Conservation (phyloP, 2,888 invertebrate species). For the Eudiplozoon nipponicum region DNA sequence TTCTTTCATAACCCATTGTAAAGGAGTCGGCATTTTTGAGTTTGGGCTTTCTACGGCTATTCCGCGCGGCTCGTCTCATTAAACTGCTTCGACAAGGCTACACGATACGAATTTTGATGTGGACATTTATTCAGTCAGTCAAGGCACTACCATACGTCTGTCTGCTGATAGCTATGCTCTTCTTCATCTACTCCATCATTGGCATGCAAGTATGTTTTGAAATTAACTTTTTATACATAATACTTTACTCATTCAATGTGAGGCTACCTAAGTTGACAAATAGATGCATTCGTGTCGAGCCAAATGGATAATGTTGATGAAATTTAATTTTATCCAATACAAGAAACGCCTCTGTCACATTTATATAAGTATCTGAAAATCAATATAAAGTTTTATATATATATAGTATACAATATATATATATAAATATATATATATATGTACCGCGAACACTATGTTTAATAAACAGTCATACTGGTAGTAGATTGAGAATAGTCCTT, state of each 20-base stretch:
- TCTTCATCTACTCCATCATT: slow-evolving; percentile 99
- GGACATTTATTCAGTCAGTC: slow-evolving; percentile 99
- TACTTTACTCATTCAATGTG: background rate
- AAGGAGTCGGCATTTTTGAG: slow-evolving; percentile 44
- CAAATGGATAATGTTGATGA: too few relatives aligned
- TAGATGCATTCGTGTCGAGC: background rate
- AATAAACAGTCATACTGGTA: too few relatives aligned
- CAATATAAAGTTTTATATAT: background rate
- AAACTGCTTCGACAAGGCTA: slow-evolving; percentile 95
- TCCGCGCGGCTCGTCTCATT: slow-evolving; percentile 89
- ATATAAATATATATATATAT: too few relatives aligned
- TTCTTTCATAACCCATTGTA: too few relatives aligned
- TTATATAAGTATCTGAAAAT: background rate
- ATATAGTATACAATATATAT: too few relatives aligned
- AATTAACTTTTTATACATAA: background rate
- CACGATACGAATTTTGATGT: slow-evolving; percentile 87
- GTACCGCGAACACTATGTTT: too few relatives aligned
- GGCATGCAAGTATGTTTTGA: slow-evolving; percentile 44
- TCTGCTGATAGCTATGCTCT: slow-evolving; percentile 95
- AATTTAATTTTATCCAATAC: background rate
- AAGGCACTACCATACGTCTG: slow-evolving; percentile 99
- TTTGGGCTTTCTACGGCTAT: slow-evolving; percentile 84
- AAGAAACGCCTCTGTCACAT: background rate
- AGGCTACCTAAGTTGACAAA: background rate
- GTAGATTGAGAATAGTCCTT: too few relatives aligned